A percentile compares a stretch with the other conserved stretches of the same genome.
Evolutionary conservation across 2,797 vertebrate species (phyloP).

Genomic region (Tolypeutes matacus): DNA sequence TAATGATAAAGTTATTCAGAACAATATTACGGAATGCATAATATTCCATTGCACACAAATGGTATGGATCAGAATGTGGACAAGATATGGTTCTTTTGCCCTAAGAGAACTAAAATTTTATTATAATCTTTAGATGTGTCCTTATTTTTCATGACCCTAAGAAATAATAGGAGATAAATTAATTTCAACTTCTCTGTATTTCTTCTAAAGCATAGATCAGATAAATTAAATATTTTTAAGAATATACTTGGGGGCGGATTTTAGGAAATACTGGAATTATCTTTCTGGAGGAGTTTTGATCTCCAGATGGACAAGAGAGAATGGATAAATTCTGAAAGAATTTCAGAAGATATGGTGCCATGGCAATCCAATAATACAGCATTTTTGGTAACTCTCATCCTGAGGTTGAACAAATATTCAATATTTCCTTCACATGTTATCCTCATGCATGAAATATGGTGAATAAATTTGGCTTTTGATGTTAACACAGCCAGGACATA

Average conservation of each 20-base stretch:
- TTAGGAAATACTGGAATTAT: neutral
- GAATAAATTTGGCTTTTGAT: neutral
- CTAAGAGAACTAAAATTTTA: neutral
- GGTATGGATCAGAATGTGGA: neutral
- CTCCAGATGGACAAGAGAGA: neutral
- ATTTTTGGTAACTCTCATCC: neutral
- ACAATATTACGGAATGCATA: neutral
- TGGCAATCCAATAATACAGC: neutral
- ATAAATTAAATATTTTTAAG: constrained; percentile 8
- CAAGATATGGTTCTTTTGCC: neutral
- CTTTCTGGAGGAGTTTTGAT: neutral
- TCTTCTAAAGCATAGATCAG: neutral
- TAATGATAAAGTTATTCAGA: neutral
- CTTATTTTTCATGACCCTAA: neutral
- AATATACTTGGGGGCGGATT: neutral
- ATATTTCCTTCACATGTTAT: constrained; percentile 14
- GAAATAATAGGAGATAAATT: neutral
- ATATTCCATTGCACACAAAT: neutral
- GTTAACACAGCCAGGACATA: neutral
- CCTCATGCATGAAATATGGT: neutral
- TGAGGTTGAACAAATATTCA: neutral
- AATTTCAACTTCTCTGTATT: neutral
- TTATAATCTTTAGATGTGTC: neutral
- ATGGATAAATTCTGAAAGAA: neutral
- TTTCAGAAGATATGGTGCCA: neutral